phyloP scores from a whole-genome alignment of 2,888 invertebrate genomes.

The Erebia epiphron region DNA sequence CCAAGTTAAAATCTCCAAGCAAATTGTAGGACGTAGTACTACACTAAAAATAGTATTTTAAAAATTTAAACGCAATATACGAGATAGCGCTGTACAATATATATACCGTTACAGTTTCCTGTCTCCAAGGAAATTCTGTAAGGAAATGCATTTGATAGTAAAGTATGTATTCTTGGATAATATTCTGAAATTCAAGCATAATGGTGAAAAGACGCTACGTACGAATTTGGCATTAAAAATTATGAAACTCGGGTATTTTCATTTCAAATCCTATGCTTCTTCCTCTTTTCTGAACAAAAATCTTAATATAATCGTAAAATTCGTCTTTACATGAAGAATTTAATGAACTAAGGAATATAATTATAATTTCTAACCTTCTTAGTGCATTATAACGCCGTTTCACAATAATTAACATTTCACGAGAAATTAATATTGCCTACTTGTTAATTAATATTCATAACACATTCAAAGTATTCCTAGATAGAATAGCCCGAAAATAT shows the following conservation, averaged over 20 bases:
- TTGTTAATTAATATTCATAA: no score
- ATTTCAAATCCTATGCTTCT: no score
- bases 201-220: slow-evolving; percentile 11
- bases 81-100: slow-evolving; percentile 28
- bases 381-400: not conserved
- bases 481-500: no score
- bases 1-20: not conserved
- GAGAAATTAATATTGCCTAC: no score
- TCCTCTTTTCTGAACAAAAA: no score
- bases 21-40: not conserved
- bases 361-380: not conserved
- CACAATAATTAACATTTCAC: not conserved
- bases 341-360: no score
- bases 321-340: no score
- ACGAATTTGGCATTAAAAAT: not conserved
- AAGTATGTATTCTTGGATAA: slow-evolving; percentile 44
- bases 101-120: slow-evolving; percentile 40
- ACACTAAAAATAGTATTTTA: slow-evolving; percentile 16
- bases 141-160: slow-evolving; percentile 36
- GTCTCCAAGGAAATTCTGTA: slow-evolving; percentile 45
- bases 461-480: no score
- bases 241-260: no score
- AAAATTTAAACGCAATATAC: slow-evolving; percentile 24
- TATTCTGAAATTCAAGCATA: slow-evolving; percentile 38
- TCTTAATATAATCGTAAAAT: no score